These are phyloP conservation scores for Drosophila peninsularis DNA, from an alignment of 2,888 invertebrate genomes.

Conservation along the genomic window DNA sequence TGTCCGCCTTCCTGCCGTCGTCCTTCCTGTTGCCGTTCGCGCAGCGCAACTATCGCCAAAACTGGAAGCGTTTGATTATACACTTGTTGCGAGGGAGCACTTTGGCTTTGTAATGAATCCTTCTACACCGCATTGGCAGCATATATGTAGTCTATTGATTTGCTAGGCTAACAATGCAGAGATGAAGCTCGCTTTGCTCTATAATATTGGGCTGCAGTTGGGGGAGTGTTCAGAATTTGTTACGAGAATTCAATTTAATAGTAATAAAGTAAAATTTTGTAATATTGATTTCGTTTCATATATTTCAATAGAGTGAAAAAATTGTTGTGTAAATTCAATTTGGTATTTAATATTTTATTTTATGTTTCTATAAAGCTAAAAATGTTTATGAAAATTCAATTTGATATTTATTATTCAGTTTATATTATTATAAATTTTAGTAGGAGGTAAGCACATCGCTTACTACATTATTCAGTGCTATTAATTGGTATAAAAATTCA, in stretches of 20 bases:
- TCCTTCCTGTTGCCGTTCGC: slow-evolving; percentile 8
- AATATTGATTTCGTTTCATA: too few species aligned
- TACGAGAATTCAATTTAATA: not conserved
- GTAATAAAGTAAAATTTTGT: too few species aligned
- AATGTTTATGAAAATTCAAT: not conserved
- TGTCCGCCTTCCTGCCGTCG: slow-evolving; percentile 19
- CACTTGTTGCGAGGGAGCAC: not conserved
- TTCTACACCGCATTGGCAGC: too few species aligned
- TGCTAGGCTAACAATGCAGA: not conserved
- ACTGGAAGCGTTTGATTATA: not conserved
- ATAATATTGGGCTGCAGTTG: not conserved
- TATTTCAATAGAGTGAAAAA: too few species aligned
- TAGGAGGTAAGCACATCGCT: too few species aligned
- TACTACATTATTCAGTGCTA: too few species aligned
- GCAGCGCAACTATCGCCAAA: not conserved
- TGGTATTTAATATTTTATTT: not conserved
- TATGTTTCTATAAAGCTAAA: not conserved
- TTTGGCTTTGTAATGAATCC: not conserved
- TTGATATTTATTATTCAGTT: not conserved
- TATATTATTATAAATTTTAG: not conserved
- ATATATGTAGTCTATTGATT: too few species aligned
- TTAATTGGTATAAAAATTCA: too few species aligned
- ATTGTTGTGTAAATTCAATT: not conserved
- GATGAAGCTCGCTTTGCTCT: not conserved
- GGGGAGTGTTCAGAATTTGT: not conserved